Base-by-base conservation (phyloP, 2,888 invertebrate species). In the Tyria jacobaeae region DNA sequence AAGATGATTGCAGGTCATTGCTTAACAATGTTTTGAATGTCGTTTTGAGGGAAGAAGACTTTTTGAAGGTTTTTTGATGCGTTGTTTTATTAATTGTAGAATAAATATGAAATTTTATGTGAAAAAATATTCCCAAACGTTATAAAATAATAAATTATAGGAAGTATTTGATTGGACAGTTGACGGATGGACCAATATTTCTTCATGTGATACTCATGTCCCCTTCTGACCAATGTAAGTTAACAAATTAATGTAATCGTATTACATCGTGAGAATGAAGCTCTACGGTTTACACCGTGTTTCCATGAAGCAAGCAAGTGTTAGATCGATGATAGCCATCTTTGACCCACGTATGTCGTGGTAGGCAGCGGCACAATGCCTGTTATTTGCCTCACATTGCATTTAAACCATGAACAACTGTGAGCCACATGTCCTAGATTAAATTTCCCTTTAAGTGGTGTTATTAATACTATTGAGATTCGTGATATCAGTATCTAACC, bases 351-450 rank as follows among this genome's bases (percentile, higher is more conserved):
- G 75, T 84, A 75, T 68, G 75, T 75, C 74, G 57, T 50, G 31
- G 48, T 25, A 61, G 27, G 25, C 57, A 79, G 80, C 82, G 82
- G 80, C 85, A 80, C 81, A 79, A 78, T 88, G 86, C 85, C 89
- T 87, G 90, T 90, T 81, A 78, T 83, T 86, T 82, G 87, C 63
- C 85, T 88, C 86, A 90, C 87, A 87, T 90, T 88, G 84, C 82
- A 85, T 83, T 78, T 81, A 80, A 84, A 88, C 87, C 88, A 89
- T 89, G 87, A 87, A 85, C 79, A 69, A 69, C 61, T 50, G 53
- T 71, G 62, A 72, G 71, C 70, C 77, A 79, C 78, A 71, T 83
- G 86, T 62, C 82, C 86, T 75, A 88, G 83, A 81, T 61, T 65
- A 64, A 71, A 63, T 66, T 71, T 75, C 73, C 75, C 80, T 82